These are phyloP conservation scores for Drosophila insularis DNA, from an alignment of 1,140 invertebrate species.

Conservation along the genomic window DNA sequence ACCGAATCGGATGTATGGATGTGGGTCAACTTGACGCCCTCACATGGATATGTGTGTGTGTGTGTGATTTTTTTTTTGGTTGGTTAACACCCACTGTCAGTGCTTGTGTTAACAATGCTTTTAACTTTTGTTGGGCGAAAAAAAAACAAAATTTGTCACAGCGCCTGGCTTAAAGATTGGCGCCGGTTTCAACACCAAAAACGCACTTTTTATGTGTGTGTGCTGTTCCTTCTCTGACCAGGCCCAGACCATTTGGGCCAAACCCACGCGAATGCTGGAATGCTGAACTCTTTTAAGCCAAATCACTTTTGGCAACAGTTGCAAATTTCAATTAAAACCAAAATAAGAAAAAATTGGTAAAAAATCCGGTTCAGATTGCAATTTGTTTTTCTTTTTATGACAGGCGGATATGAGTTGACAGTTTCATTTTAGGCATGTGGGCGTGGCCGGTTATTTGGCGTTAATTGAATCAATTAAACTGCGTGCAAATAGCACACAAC, in stretches of 20 bases:
- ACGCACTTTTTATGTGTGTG: constrained; percentile 50
- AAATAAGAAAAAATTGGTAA: constrained; percentile 8
- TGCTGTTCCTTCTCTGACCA: constrained; percentile 31
- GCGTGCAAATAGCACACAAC: neutral
- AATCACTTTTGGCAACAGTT: constrained; percentile 50
- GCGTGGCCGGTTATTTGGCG: constrained; percentile 61
- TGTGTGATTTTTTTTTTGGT: neutral
- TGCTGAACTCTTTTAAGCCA: constrained; percentile 44
- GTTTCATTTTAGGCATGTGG: constrained; percentile 36
- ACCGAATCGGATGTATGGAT: constrained; percentile 44
- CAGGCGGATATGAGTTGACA: constrained; percentile 72
- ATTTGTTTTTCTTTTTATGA: constrained; percentile 58
- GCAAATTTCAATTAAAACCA: constrained; percentile 61
- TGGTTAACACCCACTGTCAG: constrained; percentile 9
- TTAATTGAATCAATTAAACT: constrained; percentile 73
- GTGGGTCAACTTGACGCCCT: constrained; percentile 76
- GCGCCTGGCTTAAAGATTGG: constrained; percentile 18
- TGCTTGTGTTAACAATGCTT: constrained; percentile 49
- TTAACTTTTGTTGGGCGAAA: constrained; percentile 46
- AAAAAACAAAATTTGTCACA: constrained; percentile 64
- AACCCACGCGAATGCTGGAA: constrained; percentile 21
- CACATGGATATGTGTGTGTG: constrained; percentile 35
- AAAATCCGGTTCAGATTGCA: constrained; percentile 38
- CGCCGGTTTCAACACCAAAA: constrained; percentile 39
- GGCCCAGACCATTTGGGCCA: neutral